Percentiles rank a stretch among this genome's conserved stretches.
Evolutionary conservation across 2,797 vertebrate genomes (phyloP).

Genomic region (Enteromius unitaeniatus): DNA sequence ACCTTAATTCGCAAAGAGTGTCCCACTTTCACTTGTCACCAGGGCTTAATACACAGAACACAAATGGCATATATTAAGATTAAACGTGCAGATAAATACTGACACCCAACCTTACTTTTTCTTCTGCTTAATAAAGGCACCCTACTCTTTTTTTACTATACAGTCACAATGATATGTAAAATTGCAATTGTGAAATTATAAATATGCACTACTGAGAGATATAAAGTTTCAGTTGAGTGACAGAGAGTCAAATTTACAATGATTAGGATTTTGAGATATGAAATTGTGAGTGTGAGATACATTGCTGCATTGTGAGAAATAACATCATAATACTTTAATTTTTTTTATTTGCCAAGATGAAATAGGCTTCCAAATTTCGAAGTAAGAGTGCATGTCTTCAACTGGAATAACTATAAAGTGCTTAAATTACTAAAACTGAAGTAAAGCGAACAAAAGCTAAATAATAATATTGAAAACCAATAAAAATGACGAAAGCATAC

Average conservation of each 20-base stretch:
- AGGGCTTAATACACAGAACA: constrained; percentile 7
- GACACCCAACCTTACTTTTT: background rate
- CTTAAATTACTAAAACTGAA: background rate
- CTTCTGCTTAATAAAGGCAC: background rate
- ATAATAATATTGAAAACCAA: background rate
- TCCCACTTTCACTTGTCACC: constrained; percentile 17
- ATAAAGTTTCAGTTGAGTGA: background rate
- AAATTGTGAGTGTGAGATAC: background rate
- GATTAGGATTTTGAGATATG: background rate
- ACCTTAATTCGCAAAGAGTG: background rate
- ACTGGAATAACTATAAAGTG: background rate
- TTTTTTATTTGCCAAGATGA: background rate
- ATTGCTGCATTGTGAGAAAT: background rate
- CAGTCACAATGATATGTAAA: background rate
- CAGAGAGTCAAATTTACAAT: background rate
- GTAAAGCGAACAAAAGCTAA: background rate
- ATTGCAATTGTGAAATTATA: background rate
- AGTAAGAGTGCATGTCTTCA: background rate
- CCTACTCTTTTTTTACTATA: background rate
- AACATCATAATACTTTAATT: background rate
- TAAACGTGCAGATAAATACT: background rate
- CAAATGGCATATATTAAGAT: background rate
- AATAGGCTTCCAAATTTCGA: background rate
- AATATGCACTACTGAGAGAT: background rate
- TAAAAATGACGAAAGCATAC: background rate